Base-by-base conservation (phyloP, 2,888 invertebrate species). In the Mylabris sibirica region DNA sequence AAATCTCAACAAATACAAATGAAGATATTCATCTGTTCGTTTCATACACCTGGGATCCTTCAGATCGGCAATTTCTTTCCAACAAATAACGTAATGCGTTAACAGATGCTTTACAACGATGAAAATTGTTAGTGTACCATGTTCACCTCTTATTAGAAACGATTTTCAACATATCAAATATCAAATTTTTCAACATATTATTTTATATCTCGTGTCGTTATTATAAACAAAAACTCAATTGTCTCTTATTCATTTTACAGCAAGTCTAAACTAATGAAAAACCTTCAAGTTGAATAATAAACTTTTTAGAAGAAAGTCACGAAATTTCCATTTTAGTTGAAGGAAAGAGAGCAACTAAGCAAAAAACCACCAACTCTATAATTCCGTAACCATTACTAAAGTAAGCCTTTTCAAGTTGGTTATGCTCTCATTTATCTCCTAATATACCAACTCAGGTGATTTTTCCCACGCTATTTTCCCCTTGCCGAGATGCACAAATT, bases 381-480 rank as follows among this genome's bases (percentile, higher is more conserved):
- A 4, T 57, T 24, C 65, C 2, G 9, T 65, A 65, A 68, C 72
- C 70, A 68, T 72, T 74, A 68, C 71, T 71, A 70, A 74, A 73
- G 71, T 69, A 73, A 72, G 59, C 71, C 61, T 66, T 70, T 22
- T 35, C 59, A 35, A 67, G 69, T 68, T 72, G 70, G 71, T 72
- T 67, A 69, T 66, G 69, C 66, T 64, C 72, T 72, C 69, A 72
- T 72, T 75, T 74, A 75, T 76, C 74, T 74, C 65, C 53, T 65
- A 61, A 64, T 72, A 61, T 68, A 57, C 12, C 11, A 8, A 4
- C 30, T 4, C 76, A 76, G 76, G 75, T 76, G 76, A 68, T 63
- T 41, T 65, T 74, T 74, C 72, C 67, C 73, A 74, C 73, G 70
- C 72, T 38, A 61, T 30, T 34, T n/a, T 61, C 41, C 35, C 11